Evolutionary conservation across 2,113 vertebrate species (phyloP).

Genomic region (Enhydra lutris): DNA sequence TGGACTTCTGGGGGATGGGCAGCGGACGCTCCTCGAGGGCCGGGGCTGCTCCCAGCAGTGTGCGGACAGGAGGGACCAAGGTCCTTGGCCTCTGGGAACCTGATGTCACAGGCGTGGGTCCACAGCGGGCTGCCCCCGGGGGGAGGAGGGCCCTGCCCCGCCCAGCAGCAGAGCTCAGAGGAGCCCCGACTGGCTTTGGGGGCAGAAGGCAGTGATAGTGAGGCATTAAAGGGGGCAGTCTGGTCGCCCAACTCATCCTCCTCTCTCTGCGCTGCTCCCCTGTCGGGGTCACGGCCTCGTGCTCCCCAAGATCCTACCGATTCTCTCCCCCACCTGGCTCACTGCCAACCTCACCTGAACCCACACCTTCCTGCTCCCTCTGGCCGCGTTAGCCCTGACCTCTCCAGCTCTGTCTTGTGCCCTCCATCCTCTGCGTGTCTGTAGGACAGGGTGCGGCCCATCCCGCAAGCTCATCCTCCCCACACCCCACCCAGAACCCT

Average conservation of each 20-base stretch:
- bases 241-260: too few species aligned
- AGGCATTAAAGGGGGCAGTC: too few species aligned
- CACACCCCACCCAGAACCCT: background rate
- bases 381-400: background rate
- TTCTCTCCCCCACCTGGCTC: too few species aligned
- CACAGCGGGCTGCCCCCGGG: background rate
- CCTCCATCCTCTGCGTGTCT: background rate
- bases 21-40: background rate
- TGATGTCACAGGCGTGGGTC: background rate
- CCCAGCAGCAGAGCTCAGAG: background rate
- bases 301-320: background rate
- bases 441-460: fast-evolving
- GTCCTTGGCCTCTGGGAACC: background rate
- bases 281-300: too few species aligned
- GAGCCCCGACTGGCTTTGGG: background rate
- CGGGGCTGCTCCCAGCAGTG: background rate
- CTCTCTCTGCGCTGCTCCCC: too few species aligned
- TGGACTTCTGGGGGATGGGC: background rate
- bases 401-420: background rate
- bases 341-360: background rate
- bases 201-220: background rate
- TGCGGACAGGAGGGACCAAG: background rate
- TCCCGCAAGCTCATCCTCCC: background rate
- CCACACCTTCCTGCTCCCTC: background rate
- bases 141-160: background rate